Conservation (phyloP, 2,888 invertebrate genomes). For the Synanthedon andrenaeformis region DNA sequence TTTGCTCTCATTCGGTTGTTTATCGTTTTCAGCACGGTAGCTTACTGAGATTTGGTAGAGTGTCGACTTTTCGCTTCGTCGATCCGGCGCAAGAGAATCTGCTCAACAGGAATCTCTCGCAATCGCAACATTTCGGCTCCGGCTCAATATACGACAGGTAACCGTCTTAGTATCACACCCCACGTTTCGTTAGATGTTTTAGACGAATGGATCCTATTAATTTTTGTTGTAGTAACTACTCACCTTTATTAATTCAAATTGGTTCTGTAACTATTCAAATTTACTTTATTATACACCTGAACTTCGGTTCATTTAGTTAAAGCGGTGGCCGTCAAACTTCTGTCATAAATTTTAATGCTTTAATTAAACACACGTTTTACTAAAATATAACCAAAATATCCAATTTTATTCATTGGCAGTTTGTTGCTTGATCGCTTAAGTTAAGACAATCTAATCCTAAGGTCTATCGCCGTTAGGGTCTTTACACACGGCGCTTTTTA, state of each 20-base stretch:
- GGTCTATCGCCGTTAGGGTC: no score
- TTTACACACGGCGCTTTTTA: no score
- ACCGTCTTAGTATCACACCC: slow-evolving; percentile 18
- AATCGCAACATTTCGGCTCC: slow-evolving; percentile 78
- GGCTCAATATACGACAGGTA: slow-evolving; percentile 87
- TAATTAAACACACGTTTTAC: slow-evolving; percentile 7
- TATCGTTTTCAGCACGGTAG: slow-evolving; percentile 76
- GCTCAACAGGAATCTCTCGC: slow-evolving; percentile 80
- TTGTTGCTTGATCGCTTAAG: no score
- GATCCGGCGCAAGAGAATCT: slow-evolving; percentile 86
- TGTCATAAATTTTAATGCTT: neutral
- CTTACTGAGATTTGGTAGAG: slow-evolving; percentile 86
- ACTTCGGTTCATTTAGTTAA: neutral
- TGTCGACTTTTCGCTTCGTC: slow-evolving; percentile 87
- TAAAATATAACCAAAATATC: no score
- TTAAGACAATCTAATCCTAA: no score
- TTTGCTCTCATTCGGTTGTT: neutral
- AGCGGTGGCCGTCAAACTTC: neutral
- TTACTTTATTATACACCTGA: neutral
- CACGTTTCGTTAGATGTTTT: slow-evolving; percentile 25
- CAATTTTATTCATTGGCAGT: no score
- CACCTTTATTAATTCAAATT: neutral
- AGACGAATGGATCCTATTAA: slow-evolving; percentile 4
- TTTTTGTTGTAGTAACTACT: neutral
- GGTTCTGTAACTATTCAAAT: neutral